Conservation (phyloP, 1,140 invertebrate genomes). For the Aphelinus atriplicis region DNA sequence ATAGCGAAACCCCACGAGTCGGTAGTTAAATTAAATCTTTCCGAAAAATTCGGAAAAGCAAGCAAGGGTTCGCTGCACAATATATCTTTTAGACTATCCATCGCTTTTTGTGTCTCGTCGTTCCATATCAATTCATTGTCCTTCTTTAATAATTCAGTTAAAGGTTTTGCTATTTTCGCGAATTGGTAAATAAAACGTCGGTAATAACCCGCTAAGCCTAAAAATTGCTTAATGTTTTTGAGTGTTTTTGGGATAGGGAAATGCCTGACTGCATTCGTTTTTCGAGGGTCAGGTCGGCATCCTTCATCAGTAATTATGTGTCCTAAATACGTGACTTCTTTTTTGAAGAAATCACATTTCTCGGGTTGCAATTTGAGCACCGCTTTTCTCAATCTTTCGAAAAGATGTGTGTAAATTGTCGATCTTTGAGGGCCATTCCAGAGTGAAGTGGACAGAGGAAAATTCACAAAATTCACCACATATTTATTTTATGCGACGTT, state of each 20-base stretch:
- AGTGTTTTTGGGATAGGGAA: slow-evolving; percentile 43
- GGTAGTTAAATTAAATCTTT: background rate
- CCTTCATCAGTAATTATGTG: slow-evolving; percentile 40
- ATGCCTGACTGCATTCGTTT: slow-evolving; percentile 42
- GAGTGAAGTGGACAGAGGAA: no score
- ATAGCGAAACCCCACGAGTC: slow-evolving; percentile 2
- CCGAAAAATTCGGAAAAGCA: background rate
- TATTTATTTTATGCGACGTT: no score
- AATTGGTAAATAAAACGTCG: slow-evolving; percentile 36
- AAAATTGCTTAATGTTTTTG: slow-evolving; percentile 44
- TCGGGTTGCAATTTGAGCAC: no score
- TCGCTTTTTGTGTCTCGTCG: slow-evolving; percentile 13
- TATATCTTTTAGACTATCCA: slow-evolving; percentile 43
- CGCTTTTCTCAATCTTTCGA: no score
- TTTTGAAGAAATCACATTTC: background rate
- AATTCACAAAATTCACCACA: no score
- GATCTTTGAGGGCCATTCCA: no score
- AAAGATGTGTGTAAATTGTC: no score
- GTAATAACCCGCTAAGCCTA: slow-evolving; percentile 46
- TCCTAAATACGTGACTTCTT: slow-evolving; percentile 48
- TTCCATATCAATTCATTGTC: slow-evolving; percentile 8
- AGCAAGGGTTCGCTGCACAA: slow-evolving; percentile 4
- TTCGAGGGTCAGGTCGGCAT: slow-evolving; percentile 43
- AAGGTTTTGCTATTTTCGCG: slow-evolving; percentile 11
- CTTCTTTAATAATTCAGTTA: slow-evolving; percentile 16